Percentiles rank a stretch among this genome's conserved stretches.
phyloP scores from a whole-genome alignment of 1,140 invertebrate genomes.

The Bombus breviceps region DNA sequence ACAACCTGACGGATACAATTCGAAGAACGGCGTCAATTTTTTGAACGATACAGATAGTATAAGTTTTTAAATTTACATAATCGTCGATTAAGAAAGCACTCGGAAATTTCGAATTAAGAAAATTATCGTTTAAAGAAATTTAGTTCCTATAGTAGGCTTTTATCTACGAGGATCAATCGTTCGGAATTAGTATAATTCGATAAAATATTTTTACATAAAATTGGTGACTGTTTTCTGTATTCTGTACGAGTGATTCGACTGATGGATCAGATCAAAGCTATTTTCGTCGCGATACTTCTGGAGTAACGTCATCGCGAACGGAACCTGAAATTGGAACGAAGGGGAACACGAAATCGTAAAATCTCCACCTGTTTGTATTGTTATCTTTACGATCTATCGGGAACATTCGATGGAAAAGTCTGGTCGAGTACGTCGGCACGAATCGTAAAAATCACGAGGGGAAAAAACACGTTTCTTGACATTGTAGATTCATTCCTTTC shows the following conservation, averaged over 20 bases:
- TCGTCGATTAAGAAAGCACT: no score
- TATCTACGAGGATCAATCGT: no score
- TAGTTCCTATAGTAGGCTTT: no score
- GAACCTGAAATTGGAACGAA: conserved; percentile 6
- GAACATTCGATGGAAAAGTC: conserved; percentile 29
- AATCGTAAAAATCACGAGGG: neutral
- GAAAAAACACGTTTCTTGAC: neutral
- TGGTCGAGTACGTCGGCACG: neutral
- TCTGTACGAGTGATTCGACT: neutral
- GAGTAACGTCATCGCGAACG: conserved; percentile 7
- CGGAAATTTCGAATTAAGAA: no score
- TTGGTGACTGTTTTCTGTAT: no score
- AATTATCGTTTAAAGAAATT: no score
- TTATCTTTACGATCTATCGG: conserved; percentile 53
- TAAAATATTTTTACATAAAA: neutral
- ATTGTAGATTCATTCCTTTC: neutral
- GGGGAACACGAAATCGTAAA: conserved; percentile 28
- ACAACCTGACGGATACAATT: no score
- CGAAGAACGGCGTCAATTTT: no score
- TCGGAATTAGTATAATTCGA: no score
- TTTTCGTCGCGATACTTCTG: neutral
- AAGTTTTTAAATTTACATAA: no score
- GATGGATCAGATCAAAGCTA: neutral
- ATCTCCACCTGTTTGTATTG: conserved; percentile 9
- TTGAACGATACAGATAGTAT: no score